phyloP scores from a whole-genome alignment of 2,113 vertebrate species.

The Monopterus albus region DNA sequence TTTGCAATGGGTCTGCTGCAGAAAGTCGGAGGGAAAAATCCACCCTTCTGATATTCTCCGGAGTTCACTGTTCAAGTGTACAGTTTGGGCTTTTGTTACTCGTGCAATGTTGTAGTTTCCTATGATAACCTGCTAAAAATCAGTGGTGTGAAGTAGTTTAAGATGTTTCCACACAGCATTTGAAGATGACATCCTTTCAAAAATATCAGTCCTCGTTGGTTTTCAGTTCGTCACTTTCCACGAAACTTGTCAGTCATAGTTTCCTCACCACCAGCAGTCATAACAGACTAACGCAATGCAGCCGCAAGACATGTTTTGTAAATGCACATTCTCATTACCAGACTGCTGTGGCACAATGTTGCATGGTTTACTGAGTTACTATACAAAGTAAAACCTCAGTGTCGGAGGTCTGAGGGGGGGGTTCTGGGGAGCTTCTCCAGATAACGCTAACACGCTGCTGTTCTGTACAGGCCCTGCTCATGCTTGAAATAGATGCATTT shows the following conservation, averaged over 20 bases:
- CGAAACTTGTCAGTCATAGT: not conserved
- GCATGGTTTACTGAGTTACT: not conserved
- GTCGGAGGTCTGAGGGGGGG: not conserved
- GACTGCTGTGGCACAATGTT: slow-evolving; percentile 23
- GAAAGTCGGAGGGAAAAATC: not conserved
- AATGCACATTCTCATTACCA: slow-evolving; percentile 19
- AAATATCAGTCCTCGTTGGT: not conserved
- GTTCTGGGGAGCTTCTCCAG: not conserved
- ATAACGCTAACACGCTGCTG: not conserved
- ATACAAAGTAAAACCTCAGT: not conserved
- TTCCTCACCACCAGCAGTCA: slow-evolving; percentile 14
- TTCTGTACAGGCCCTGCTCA: not conserved
- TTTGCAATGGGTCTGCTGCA: not conserved
- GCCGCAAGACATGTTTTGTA: slow-evolving; percentile 52
- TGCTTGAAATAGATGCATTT: not conserved
- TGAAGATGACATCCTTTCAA: slow-evolving; percentile 7
- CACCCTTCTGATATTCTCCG: not conserved
- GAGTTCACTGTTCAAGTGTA: not conserved
- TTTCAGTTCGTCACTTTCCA: not conserved
- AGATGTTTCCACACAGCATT: slow-evolving; percentile 1
- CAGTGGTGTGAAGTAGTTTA: not conserved
- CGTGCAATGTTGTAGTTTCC: not conserved
- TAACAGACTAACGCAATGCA: slow-evolving; percentile 16
- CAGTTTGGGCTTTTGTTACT: not conserved
- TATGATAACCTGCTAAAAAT: not conserved